A percentile compares a stretch with the other conserved stretches of the same genome.
Conservation (phyloP, 2,797 vertebrate genomes). For the Anguilla obscura region DNA sequence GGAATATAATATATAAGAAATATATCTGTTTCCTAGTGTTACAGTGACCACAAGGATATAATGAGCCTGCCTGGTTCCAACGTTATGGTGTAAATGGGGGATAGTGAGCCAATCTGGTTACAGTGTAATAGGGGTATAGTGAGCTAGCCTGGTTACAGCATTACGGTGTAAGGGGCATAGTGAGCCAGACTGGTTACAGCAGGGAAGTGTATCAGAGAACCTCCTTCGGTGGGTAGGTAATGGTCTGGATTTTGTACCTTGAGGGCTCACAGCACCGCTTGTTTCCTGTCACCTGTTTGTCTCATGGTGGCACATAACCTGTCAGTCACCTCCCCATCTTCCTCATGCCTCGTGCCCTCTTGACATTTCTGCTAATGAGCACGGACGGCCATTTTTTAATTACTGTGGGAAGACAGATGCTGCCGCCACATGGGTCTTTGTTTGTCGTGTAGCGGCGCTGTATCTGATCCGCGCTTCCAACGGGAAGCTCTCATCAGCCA, state of each 20-base stretch:
- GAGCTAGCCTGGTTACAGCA: not conserved
- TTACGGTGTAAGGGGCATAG: not conserved
- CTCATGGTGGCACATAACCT: not conserved
- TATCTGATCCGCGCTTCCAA: constrained; percentile 19
- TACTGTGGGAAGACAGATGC: constrained; percentile 35
- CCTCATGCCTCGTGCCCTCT: constrained; percentile 36
- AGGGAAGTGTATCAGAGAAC: not conserved
- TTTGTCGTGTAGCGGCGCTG: not conserved
- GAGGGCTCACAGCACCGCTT: not conserved
- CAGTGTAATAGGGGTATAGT: not conserved
- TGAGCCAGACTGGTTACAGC: not conserved
- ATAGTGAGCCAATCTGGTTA: not conserved
- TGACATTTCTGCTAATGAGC: constrained; percentile 26
- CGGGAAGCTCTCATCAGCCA: not conserved
- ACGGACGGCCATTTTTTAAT: constrained; percentile 32
- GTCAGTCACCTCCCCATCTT: not conserved
- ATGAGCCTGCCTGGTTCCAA: not conserved
- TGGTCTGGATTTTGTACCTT: not conserved
- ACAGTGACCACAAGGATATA: not conserved
- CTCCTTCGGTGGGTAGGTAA: not conserved
- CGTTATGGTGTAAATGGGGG: not conserved
- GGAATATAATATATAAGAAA: not conserved
- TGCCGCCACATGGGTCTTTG: constrained; percentile 2
- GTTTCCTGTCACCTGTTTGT: constrained; percentile 35
- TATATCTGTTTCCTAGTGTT: not conserved